Conservation (phyloP, 2,113 vertebrate genomes). For the Pandion haliaetus region DNA sequence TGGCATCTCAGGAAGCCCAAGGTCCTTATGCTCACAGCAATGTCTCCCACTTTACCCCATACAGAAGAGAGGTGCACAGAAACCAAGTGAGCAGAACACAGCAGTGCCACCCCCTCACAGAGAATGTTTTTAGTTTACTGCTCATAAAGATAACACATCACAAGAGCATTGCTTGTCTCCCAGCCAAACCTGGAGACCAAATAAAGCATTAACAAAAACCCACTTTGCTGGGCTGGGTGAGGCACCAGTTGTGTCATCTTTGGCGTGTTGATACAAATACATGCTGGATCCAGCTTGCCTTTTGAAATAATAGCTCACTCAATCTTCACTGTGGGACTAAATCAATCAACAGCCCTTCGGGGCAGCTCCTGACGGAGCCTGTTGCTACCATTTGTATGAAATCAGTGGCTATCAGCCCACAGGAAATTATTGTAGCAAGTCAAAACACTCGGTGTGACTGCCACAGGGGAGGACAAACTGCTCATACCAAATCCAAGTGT, state of each 20-base stretch:
- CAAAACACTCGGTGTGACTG: slow-evolving; percentile 60
- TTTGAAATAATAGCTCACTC: slow-evolving; percentile 51
- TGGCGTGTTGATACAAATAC: neutral
- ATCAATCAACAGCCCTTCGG: slow-evolving; percentile 18
- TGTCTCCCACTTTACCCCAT: neutral
- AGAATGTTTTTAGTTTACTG: neutral
- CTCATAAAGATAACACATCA: neutral
- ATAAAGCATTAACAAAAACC: neutral
- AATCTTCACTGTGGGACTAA: slow-evolving; percentile 16
- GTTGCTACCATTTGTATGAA: slow-evolving; percentile 31
- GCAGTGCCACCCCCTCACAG: neutral
- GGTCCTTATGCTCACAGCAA: neutral
- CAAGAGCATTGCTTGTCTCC: neutral
- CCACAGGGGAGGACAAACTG: slow-evolving; percentile 66
- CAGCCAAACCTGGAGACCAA: neutral
- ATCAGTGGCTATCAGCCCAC: neutral
- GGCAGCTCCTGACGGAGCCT: slow-evolving; percentile 13
- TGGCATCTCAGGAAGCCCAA: neutral
- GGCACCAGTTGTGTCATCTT: neutral
- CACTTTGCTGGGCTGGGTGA: neutral
- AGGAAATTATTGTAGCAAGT: slow-evolving; percentile 25
- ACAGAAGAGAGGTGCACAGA: neutral
- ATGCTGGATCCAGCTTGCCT: neutral
- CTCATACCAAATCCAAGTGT: slow-evolving; percentile 71
- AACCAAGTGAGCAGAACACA: neutral